A percentile compares a stretch with the other conserved stretches of the same genome.
phyloP scores from a whole-genome alignment of 2,888 invertebrate species.

The Trimorus sp. region DNA sequence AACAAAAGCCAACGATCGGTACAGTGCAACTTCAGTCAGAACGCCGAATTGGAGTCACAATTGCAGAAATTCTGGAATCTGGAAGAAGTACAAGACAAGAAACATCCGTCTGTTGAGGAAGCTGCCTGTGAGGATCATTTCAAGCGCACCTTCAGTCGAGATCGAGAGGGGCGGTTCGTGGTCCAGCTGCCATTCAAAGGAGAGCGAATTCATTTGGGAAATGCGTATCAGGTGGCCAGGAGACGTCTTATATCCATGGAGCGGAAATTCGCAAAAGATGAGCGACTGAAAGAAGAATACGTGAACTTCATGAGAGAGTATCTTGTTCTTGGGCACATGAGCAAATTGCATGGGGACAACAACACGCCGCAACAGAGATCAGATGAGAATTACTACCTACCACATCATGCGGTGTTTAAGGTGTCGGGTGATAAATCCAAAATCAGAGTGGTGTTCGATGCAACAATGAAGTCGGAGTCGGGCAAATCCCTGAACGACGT shows the following conservation, averaged over 20 bases:
- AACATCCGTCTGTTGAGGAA: constrained; percentile 30
- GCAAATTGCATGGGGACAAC: too few relatives aligned
- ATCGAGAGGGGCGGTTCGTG: constrained; percentile 30
- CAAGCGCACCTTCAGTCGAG: constrained; percentile 9
- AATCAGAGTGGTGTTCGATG: constrained; percentile 74
- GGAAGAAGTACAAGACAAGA: constrained; percentile 19
- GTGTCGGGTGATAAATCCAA: constrained; percentile 27
- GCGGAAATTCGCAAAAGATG: too few relatives aligned
- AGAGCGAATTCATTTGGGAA: neutral
- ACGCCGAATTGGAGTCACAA: constrained; percentile 32
- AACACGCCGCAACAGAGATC: too few relatives aligned
- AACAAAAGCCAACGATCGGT: neutral
- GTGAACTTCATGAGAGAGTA: too few relatives aligned
- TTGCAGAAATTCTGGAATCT: constrained; percentile 46
- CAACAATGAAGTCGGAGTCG: constrained; percentile 66
- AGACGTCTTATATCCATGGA: too few relatives aligned
- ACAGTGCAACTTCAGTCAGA: constrained; percentile 8
- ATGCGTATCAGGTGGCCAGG: too few relatives aligned
- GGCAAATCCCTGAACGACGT: constrained; percentile 71
- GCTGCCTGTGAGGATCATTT: constrained; percentile 43
- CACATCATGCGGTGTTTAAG: neutral
- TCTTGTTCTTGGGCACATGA: too few relatives aligned
- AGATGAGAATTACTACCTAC: too few relatives aligned
- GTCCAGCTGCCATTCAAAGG: constrained; percentile 20
- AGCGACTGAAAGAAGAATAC: too few relatives aligned